These are phyloP conservation scores for Orthonevra nobilis DNA, from an alignment of 2,888 invertebrate species.

Conservation along the genomic window DNA sequence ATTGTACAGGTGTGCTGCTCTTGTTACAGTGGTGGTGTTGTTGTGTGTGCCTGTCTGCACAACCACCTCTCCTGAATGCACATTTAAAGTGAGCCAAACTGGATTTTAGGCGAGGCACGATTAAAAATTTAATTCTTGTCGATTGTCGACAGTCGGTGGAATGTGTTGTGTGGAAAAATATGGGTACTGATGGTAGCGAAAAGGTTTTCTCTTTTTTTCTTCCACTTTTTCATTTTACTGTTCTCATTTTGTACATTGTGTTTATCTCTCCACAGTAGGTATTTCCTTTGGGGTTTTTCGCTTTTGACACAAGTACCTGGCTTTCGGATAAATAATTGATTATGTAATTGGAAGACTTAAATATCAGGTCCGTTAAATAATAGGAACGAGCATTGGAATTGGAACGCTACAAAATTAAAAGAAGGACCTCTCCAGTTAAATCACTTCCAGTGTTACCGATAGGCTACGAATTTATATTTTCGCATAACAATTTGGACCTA, in stretches of 20 bases:
- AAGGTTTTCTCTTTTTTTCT: slow-evolving; percentile 20
- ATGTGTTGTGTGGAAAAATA: slow-evolving; percentile 8
- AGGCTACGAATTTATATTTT: not conserved
- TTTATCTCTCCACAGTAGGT: too few relatives aligned
- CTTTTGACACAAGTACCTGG: too few relatives aligned
- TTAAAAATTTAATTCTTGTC: slow-evolving; percentile 4
- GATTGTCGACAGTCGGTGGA: slow-evolving; percentile 11
- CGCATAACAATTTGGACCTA: not conserved
- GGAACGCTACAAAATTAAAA: too few relatives aligned
- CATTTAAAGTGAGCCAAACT: slow-evolving; percentile 17
- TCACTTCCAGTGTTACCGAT: too few relatives aligned
- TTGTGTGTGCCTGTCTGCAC: too few relatives aligned
- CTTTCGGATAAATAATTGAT: too few relatives aligned
- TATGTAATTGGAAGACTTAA: too few relatives aligned
- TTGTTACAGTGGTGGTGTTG: too few relatives aligned
- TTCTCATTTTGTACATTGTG: not conserved
- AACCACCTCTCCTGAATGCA: slow-evolving; percentile 30
- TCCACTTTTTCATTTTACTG: not conserved
- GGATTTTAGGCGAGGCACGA: slow-evolving; percentile 23
- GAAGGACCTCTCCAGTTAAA: too few relatives aligned
- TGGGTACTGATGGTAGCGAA: not conserved
- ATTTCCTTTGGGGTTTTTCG: too few relatives aligned
- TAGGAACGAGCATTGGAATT: too few relatives aligned
- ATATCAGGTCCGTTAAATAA: too few relatives aligned
- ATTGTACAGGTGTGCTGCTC: slow-evolving; percentile 24